Base-by-base conservation (phyloP, 1,140 invertebrate genomes). In the Drosophila arawakana region DNA sequence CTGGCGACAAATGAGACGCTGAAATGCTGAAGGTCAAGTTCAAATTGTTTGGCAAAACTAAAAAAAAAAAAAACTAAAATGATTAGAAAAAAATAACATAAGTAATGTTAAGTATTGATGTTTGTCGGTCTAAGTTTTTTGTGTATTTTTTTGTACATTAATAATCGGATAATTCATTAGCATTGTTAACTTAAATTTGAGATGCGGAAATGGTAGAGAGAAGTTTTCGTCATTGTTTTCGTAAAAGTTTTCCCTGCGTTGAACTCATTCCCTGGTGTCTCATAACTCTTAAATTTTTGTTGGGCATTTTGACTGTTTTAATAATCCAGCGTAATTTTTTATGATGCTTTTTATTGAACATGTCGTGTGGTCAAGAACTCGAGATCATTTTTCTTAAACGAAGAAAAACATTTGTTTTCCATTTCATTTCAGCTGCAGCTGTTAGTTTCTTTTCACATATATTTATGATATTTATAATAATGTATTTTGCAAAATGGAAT, bases 21-120 rank as follows among this genome's bases (percentile, higher is more conserved):
- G 76, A 88, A 77, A 82, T 77, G 60, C 69, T 73, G 79, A 86
- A 88, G 80, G 83, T 88, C 76, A 80, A 85, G 83, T 86, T 74
- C 83, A 86, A 88, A 82, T 81, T 78, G 76, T 75, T 86, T 79
- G 62, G 79, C 67, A 80, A 37, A 72, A 21, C 54, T 13, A n/a
- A n/a, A n/a, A 62, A 47, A 65, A 67, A 39, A 43, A 66, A 21
- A 21, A 60, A 41, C 2, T 11, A 39, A 18, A 41, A 39, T 18
- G 41, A 41, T 30, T 9, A 58, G 11, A 43, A n/a, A 43, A 43
- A 43, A 6, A 43, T 13, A 43, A 4, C 41, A n/a, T 47, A 21
- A 47, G 46, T 47, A 47, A 47, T 47, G n/a, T 43, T 52, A 34
- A 35, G 25, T 52, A 34, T n/a, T 34, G 30, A 52, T 34, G 49